A percentile compares a stretch with the other conserved stretches of the same genome.
phyloP scores from a whole-genome alignment of 2,113 vertebrate species.

The Barbus barbus region DNA sequence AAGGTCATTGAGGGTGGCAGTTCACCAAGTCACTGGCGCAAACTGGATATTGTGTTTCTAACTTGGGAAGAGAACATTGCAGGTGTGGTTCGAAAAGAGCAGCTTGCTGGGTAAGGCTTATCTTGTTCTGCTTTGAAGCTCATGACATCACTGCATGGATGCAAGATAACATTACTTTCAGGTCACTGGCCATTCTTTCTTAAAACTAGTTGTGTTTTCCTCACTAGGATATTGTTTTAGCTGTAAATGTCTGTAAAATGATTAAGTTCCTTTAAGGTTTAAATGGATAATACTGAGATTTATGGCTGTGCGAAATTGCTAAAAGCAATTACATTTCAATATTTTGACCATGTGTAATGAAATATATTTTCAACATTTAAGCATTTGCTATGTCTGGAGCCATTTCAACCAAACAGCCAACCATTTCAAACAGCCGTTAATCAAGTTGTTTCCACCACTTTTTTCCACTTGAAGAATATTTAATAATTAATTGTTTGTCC shows the following conservation, averaged over 20 bases:
- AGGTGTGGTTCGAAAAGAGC: slow-evolving; percentile 33
- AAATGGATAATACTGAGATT: neutral
- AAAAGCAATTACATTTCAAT: neutral
- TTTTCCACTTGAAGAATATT: neutral
- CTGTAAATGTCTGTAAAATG: neutral
- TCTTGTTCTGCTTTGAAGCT: slow-evolving; percentile 17
- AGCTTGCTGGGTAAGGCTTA: slow-evolving; percentile 9
- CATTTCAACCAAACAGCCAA: neutral
- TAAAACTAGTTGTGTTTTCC: neutral
- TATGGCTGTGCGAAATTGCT: neutral
- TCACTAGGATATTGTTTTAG: neutral
- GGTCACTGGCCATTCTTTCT: neutral
- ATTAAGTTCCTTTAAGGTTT: neutral
- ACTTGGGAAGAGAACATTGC: slow-evolving; percentile 32
- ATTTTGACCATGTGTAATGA: neutral
- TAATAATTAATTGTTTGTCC: neutral
- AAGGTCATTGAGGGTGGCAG: slow-evolving; percentile 39
- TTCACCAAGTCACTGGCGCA: slow-evolving; percentile 2
- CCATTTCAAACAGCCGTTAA: neutral
- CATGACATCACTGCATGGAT: slow-evolving; percentile 35
- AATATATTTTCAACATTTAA: neutral
- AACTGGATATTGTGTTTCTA: slow-evolving; percentile 39
- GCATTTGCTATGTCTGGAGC: neutral
- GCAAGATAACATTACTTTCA: slow-evolving; percentile 18
- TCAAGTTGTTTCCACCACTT: neutral